phyloP scores from a whole-genome alignment of 1,140 invertebrate species.

The Diprion similis region DNA sequence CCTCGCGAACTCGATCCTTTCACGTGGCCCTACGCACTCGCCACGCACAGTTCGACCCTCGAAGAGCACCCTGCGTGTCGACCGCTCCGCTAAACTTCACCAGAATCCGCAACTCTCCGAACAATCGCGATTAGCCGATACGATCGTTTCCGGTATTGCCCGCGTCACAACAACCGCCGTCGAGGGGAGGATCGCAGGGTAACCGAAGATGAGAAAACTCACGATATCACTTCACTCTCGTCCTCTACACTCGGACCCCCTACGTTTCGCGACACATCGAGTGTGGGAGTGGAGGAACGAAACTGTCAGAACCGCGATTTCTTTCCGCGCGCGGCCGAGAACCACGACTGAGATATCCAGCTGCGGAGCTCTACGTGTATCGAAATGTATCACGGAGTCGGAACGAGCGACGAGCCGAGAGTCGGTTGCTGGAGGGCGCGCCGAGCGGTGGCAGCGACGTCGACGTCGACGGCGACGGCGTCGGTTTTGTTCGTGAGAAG shows the following conservation, averaged over 20 bases:
- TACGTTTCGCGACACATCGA: no score
- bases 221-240: no score
- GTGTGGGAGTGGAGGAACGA: no score
- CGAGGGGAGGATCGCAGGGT: no score
- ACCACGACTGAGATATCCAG: no score
- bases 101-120: background rate
- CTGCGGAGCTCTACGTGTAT: background rate
- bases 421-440: background rate
- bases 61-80: constrained; percentile 12
- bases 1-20: constrained; percentile 37
- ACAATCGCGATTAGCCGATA: no score
- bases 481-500: constrained; percentile 2
- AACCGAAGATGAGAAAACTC: no score
- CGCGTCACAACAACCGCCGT: no score
- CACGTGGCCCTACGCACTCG: constrained; percentile 28
- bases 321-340: no score
- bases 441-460: constrained; percentile 3
- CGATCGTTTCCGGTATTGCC: no score
- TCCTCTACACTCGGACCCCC: no score
- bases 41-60: constrained; percentile 36
- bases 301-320: no score
- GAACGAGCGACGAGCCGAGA: background rate
- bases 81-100: background rate
- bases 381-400: constrained; percentile 7
- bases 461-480: constrained; percentile 3